phyloP scores from a whole-genome alignment of 2,888 invertebrate genomes.

The Ceramica pisi region DNA sequence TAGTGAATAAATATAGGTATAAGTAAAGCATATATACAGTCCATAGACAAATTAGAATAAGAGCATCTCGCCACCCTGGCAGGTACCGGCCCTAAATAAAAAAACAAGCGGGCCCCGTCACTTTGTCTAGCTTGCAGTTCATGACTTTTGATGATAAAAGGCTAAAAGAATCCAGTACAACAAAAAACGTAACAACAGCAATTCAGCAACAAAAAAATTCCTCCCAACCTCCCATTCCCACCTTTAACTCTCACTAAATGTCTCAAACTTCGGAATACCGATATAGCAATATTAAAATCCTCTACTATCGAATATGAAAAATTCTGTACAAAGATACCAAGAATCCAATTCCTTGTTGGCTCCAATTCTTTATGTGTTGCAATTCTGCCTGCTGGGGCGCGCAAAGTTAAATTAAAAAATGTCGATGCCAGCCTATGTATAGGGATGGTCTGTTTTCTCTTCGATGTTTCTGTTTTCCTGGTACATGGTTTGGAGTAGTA shows the following conservation, averaged over 20 bases:
- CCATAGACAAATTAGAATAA: no score
- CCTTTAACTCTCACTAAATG: constrained; percentile 7
- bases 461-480: constrained; percentile 27
- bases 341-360: constrained; percentile 62
- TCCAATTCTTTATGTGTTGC: constrained; percentile 62
- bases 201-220: background rate
- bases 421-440: constrained; percentile 31
- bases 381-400: constrained; percentile 49
- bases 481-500: background rate
- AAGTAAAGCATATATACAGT: no score
- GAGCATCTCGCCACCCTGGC: no score
- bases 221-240: no score
- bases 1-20: no score
- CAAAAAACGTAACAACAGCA: no score
- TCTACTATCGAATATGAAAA: constrained; percentile 56
- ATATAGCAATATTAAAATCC: constrained; percentile 48
- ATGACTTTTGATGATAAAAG: no score
- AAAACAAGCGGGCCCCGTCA: no score
- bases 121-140: no score
- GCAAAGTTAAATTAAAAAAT: constrained; percentile 65
- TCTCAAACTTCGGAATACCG: constrained; percentile 25
- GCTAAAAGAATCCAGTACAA: background rate
- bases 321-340: constrained; percentile 56
- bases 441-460: constrained; percentile 23
- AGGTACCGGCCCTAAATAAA: no score